Percentiles rank a stretch among this genome's conserved stretches.
Evolutionary conservation across 2,888 invertebrate genomes (phyloP).

Genomic region (Amaurobius ferox): DNA sequence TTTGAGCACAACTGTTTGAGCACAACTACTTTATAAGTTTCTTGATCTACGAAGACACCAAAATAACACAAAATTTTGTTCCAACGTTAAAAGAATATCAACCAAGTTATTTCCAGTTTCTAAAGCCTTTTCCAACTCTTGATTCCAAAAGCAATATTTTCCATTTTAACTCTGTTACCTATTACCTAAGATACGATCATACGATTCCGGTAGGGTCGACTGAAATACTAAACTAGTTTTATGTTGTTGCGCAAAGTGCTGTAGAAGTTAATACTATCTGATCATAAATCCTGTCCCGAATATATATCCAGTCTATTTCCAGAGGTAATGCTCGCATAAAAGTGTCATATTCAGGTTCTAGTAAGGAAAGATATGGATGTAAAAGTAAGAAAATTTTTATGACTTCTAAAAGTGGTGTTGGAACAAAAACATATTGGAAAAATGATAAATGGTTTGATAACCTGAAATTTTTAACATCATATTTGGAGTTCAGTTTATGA

Average conservation of each 20-base stretch:
- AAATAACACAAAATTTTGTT: no score
- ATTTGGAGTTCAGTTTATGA: no score
- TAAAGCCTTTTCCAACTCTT: neutral
- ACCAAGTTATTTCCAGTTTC: no score
- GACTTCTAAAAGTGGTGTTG: neutral
- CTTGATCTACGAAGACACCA: no score
- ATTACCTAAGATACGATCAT: conserved; percentile 3
- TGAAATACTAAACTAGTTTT: neutral
- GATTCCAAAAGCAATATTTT: neutral
- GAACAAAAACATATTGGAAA: no score
- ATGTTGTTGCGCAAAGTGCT: conserved; percentile 1
- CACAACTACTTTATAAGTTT: no score
- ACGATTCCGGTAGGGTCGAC: neutral
- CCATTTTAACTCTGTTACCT: neutral
- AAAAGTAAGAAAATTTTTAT: conserved; percentile 1
- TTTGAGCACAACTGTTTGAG: no score
- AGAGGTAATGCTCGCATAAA: neutral
- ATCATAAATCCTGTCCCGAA: neutral
- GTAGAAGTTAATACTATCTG: neutral
- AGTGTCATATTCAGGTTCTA: neutral
- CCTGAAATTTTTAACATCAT: no score
- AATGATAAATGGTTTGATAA: no score
- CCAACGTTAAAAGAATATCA: no score
- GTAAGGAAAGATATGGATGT: conserved; percentile 10
- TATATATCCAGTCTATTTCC: neutral